Base-by-base conservation (phyloP, 2,888 invertebrate species). In the Nysson spinosus region DNA sequence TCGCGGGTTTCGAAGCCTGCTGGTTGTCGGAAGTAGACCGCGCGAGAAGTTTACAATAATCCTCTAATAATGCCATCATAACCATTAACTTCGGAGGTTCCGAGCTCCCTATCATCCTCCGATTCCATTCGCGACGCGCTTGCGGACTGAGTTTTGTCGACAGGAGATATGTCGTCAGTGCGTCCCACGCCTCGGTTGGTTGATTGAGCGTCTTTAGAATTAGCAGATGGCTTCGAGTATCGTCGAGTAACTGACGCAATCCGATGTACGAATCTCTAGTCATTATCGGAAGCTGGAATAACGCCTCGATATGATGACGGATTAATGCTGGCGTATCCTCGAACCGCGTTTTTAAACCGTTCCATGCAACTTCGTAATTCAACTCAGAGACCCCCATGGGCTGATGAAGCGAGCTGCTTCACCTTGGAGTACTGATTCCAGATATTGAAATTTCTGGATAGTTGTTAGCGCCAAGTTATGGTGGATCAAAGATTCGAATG, bases 361-460 rank as follows among this genome's bases (percentile, higher is more conserved):
- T 4, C 32, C 32, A 32, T 3, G 52, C 43, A 4, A 28, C 1
- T 0, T 7, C n/a, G 9, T 43, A 52, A 43, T 43, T 43, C 0
- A 9, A 9, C 3, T 52, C 52, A 0, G 52, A 43, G 0, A 35
- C 22, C 0, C 43, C 43, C 0, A 52, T 3, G 52, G 20, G 1
- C 14, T 9, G 4, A 52, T 35, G 1, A 43, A 9, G 5, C 43
- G 24, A 1, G 52, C 34, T 3, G 43, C 43, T 1, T 12, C 1
- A 2, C 35, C 52, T 19, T 52, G 34, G 11, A 50, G 17, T n/a
- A 28, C 3, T 1, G 49, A 50, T 19, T 24, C 19, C n/a, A 43
- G 6, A 9, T 52, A 43, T 4, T 43, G 35, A 6, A 42, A 51
- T 0, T 11, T 9, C 4, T 40, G 30, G 6, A 49, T 49, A 1